These are phyloP conservation scores for Phyllostomus discolor DNA, from an alignment of 2,113 vertebrate species.

Conservation along the genomic window DNA sequence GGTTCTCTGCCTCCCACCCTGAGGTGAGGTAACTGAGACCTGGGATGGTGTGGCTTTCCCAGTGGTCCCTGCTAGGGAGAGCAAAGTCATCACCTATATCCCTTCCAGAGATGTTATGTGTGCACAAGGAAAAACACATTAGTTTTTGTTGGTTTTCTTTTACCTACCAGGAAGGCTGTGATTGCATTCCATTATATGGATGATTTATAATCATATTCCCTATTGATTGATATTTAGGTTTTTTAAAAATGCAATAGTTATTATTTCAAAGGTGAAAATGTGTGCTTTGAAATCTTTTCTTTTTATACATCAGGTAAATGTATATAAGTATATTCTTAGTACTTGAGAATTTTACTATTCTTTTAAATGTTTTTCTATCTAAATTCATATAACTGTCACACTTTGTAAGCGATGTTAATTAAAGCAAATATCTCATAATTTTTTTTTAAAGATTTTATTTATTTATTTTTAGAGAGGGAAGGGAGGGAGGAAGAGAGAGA, in stretches of 20 bases:
- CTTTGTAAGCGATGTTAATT: conserved; percentile 78
- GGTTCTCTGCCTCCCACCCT: neutral
- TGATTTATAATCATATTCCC: neutral
- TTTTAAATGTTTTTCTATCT: conserved; percentile 15
- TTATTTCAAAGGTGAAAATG: neutral
- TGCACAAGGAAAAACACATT: neutral
- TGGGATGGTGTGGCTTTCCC: neutral
- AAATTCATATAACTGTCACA: conserved; percentile 71
- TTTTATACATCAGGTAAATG: neutral
- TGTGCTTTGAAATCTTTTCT: conserved; percentile 16
- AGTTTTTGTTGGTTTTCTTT: neutral
- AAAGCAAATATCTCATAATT: conserved; percentile 72
- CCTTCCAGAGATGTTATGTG: neutral
- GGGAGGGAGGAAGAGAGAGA: too few species aligned
- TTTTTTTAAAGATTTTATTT: too few species aligned
- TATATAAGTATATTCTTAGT: neutral
- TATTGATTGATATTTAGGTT: neutral
- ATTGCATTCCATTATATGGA: neutral
- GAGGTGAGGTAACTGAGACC: neutral
- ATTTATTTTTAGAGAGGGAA: too few species aligned
- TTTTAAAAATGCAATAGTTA: neutral
- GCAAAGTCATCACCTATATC: neutral
- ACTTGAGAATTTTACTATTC: conserved; percentile 34
- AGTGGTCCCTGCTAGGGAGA: neutral
- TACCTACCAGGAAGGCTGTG: neutral